These are phyloP conservation scores for Drosophila asahinai DNA, from an alignment of 1,140 invertebrate genomes.

Conservation along the genomic window DNA sequence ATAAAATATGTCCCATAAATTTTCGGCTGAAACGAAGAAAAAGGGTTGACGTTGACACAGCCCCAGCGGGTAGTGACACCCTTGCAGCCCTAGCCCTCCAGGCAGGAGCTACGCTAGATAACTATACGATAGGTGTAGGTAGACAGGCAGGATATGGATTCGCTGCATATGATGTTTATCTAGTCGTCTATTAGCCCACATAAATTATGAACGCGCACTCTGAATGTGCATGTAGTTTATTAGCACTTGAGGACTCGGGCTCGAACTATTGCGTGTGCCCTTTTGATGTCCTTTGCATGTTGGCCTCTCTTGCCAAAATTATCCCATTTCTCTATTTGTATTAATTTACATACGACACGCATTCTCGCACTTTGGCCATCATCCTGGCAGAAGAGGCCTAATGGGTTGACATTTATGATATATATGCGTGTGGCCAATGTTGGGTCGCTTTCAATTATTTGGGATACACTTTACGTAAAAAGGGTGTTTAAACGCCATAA, in stretches of 20 bases:
- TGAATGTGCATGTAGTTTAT: constrained; percentile 76
- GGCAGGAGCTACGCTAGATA: constrained; percentile 3
- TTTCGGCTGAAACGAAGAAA: constrained; percentile 39
- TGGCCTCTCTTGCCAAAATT: constrained; percentile 44
- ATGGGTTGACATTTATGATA: constrained; percentile 59
- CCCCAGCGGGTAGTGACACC: constrained; percentile 42
- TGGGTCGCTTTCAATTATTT: constrained; percentile 50
- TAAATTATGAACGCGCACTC: constrained; percentile 75
- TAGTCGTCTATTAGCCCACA: constrained; percentile 65
- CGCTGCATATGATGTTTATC: constrained; percentile 78
- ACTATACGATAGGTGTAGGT: constrained; percentile 22
- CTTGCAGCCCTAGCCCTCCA: constrained; percentile 15
- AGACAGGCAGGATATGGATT: constrained; percentile 15
- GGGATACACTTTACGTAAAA: constrained; percentile 5
- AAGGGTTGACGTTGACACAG: constrained; percentile 73
- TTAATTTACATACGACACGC: constrained; percentile 83
- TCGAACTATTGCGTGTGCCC: constrained; percentile 61
- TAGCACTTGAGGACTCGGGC: constrained; percentile 67
- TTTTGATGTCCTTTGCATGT: constrained; percentile 79
- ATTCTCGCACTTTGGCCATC: constrained; percentile 67
- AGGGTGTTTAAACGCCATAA: constrained; percentile 1
- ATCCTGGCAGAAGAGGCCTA: constrained; percentile 13
- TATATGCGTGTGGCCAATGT: constrained; percentile 56
- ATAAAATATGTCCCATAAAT: constrained; percentile 66
- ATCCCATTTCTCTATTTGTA: constrained; percentile 51